Evolutionary conservation across 1,140 invertebrate species (phyloP), one percentile per base, ranked within the genome.

Genomic region (Habropoda laboriosa): DNA sequence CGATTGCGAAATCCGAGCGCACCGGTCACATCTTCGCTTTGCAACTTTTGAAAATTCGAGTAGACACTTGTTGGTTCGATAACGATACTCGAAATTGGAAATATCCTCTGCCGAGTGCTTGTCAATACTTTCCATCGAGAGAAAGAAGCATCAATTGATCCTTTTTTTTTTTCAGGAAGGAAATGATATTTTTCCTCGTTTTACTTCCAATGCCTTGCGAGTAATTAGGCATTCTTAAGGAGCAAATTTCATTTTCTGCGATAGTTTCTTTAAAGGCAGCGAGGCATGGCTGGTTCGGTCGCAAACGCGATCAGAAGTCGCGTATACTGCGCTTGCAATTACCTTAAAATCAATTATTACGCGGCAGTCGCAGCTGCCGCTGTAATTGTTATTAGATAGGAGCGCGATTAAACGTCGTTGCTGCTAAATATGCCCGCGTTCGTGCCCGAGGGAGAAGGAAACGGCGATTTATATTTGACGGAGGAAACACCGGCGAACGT

Each of bases 331-430:
- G 8, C 12, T 57, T 61, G 45, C n/a, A 76, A 83, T 85, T 85
- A 80, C 8, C 55, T 79, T 74, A 64, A 79, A 79, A 84, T 83
- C 82, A 84, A 84, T 84, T n/a, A n/a, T n/a, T 84, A 74, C n/a
- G 32, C 71, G 49, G 67, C 71, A 42, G 67, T 79, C 49, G 63
- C 60, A 77, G 66, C 51, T 47, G 58, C 42, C 42, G 3, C 12
- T 58, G 35, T 13, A 13, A 18, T 60, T n/a, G 30, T 45, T 40
- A 55, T 72, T 76, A 83, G n/a, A 64, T 67, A n/a, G 0, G 16
- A 13, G 5, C 16, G 40, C 63, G 70, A 67, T 85, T 76, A 80
- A 79, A 72, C 40, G 40, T 58, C 35, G 13, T 18, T 32, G n/a
- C 30, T 42, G 51, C 47, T 79, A 70, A 82, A 61, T 24, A 58